A percentile compares a stretch with the other conserved stretches of the same genome.
Evolutionary conservation across 2,888 invertebrate species (phyloP).

Genomic region (Pherbina coryleti): DNA sequence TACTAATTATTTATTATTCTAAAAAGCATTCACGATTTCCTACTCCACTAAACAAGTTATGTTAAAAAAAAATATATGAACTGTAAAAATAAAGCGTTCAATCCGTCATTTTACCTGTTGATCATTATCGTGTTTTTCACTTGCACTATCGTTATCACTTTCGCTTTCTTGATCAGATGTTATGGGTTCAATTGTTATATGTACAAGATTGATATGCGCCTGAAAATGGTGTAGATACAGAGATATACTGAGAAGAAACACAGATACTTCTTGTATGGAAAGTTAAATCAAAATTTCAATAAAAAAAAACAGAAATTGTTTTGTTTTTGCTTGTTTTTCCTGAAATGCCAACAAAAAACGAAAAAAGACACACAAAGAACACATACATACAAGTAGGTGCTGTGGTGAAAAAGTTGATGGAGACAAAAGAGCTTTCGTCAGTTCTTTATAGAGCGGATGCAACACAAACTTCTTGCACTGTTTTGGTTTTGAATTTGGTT

Average conservation of each 20-base stretch:
- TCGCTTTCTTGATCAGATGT: conserved; percentile 32
- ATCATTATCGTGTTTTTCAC: conserved; percentile 35
- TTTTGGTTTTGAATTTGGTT: background rate
- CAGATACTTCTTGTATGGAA: background rate
- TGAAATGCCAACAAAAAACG: background rate
- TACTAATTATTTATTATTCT: no score
- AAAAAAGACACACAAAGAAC: background rate
- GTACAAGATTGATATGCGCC: conserved; percentile 67
- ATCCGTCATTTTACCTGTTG: background rate
- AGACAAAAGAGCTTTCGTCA: conserved; percentile 28
- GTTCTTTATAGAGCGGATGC: background rate
- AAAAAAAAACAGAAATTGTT: background rate
- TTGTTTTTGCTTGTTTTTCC: background rate
- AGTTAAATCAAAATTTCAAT: background rate
- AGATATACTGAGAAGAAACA: conserved; percentile 16
- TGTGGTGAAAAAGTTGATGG: conserved; percentile 33
- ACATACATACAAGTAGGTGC: conserved; percentile 12
- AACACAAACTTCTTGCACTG: background rate
- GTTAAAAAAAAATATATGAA: background rate
- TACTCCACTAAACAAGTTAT: no score
- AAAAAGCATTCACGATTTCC: no score
- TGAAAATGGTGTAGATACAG: conserved; percentile 57
- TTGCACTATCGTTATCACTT: conserved; percentile 36
- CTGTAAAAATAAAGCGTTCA: background rate
- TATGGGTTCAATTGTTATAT: conserved; percentile 64